phyloP scores from a whole-genome alignment of 1,140 invertebrate genomes.

The Parapsyche elsis region DNA sequence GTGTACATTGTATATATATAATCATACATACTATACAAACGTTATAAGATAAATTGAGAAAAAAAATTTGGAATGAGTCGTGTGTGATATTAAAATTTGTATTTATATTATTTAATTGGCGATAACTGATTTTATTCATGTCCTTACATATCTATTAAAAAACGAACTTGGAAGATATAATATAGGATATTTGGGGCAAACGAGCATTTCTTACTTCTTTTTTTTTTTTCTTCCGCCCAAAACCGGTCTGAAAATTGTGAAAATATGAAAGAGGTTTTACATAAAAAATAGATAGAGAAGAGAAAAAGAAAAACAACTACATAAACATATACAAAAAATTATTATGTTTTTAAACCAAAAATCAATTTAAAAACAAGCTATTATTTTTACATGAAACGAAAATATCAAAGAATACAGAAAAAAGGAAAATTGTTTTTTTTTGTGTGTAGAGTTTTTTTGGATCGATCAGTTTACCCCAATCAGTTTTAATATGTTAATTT shows the following conservation, averaged over 20 bases:
- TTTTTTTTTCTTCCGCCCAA: constrained; percentile 95
- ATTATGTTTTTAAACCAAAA: not conserved
- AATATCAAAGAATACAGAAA: constrained; percentile 27
- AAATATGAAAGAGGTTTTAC: constrained; percentile 58
- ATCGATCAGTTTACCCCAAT: too few relatives aligned
- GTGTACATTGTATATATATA: not conserved
- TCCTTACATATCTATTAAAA: constrained; percentile 54
- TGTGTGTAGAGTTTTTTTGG: too few relatives aligned
- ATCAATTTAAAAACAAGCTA: constrained; percentile 34
- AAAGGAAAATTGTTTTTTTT: not conserved
- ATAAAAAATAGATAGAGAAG: constrained; percentile 55
- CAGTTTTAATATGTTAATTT: too few relatives aligned
- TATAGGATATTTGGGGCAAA: constrained; percentile 56
- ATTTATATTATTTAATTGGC: constrained; percentile 51
- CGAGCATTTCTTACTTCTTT: constrained; percentile 88
- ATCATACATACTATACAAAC: not conserved
- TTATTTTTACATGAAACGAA: constrained; percentile 8
- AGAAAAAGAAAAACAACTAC: constrained; percentile 51
- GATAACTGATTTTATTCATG: constrained; percentile 54
- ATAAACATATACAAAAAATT: constrained; percentile 47
- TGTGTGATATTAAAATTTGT: constrained; percentile 1
- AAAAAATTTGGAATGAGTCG: not conserved
- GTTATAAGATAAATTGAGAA: not conserved
- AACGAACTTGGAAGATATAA: constrained; percentile 54
- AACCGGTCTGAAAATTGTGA: constrained; percentile 81